Evolutionary conservation across 1,140 invertebrate species (phyloP), one percentile per base, ranked within the genome.

Genomic region (Formica selysi): DNA sequence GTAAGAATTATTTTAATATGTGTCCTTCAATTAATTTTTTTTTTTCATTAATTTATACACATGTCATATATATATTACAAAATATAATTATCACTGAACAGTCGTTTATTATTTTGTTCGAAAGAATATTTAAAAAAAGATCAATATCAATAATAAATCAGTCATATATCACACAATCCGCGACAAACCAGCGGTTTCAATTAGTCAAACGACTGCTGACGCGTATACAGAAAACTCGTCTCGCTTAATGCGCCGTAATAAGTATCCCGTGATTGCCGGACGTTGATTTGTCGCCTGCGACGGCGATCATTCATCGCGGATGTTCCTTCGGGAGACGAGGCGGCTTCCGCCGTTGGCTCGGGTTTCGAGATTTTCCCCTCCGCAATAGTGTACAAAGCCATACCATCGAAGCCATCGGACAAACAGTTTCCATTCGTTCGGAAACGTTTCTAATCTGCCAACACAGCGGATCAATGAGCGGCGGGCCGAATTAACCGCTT

Each of bases 401-500:
- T 57, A 51, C 81, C 44, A 61, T 67, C 74, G 61, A 51, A 54
- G 48, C 44, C 29, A 81, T 67, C 86, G 83, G 67, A 84, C 89
- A 91, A 91, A 91, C 89, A 91, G 90, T 91, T 91, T 90, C 89
- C 84, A 88, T 86, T 76, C 86, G 89, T 90, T 90, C 59, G 89
- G 89, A 91, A 91, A 90, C 86, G 89, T 86, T 88, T 86, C 89
- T 91, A 91, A 91, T 91, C 89, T 81, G 84, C 71, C 89, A 76
- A 83, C 86, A 86, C 64, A 62, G 68, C 67, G 79, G 79, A 81
- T 81, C 67, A 81, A 81, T 81, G 79, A 81, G 64, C 59, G 36
- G 10, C 26, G 54, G 73, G 65, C 88, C 87, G 89, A 94, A 94
- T 94, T 93, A 94, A 92, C 92, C 90, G 89, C 87, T 91, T 92